phyloP scores from a whole-genome alignment of 2,797 vertebrate genomes.

The Chloroceryle inda region DNA sequence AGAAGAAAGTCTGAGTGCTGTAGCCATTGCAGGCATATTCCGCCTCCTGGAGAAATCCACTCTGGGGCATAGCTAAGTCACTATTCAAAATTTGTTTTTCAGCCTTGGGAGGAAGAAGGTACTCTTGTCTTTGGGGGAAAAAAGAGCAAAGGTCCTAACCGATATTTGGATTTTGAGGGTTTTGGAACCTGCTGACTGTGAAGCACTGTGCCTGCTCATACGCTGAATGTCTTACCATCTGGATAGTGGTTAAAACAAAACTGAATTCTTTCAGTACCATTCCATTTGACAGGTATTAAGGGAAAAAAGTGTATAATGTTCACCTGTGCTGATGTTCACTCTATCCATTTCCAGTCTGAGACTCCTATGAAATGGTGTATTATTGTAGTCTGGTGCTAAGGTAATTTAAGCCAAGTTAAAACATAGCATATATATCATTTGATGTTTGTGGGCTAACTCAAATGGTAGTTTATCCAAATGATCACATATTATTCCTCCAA shows the following conservation, averaged over 20 bases:
- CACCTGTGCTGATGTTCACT: not conserved
- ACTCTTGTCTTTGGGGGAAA: not conserved
- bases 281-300: not conserved
- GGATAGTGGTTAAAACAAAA: not conserved
- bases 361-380: not conserved
- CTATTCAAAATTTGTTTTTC: not conserved
- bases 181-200: not conserved
- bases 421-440: not conserved
- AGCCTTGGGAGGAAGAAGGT: not conserved
- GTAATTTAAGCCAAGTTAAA: constrained; percentile 1
- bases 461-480: not conserved
- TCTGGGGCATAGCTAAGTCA: not conserved
- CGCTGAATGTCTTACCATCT: not conserved
- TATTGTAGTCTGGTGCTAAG: not conserved
- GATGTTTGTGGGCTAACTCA: not conserved
- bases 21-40: not conserved
- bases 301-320: not conserved
- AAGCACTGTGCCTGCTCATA: not conserved
- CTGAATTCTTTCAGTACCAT: not conserved
- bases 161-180: not conserved
- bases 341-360: not conserved
- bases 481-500: not conserved
- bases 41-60: not conserved
- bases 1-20: not conserved
- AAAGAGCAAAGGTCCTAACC: not conserved